Evolutionary conservation across 2,888 invertebrate species (phyloP).

Genomic region (Euzetes globulus): DNA sequence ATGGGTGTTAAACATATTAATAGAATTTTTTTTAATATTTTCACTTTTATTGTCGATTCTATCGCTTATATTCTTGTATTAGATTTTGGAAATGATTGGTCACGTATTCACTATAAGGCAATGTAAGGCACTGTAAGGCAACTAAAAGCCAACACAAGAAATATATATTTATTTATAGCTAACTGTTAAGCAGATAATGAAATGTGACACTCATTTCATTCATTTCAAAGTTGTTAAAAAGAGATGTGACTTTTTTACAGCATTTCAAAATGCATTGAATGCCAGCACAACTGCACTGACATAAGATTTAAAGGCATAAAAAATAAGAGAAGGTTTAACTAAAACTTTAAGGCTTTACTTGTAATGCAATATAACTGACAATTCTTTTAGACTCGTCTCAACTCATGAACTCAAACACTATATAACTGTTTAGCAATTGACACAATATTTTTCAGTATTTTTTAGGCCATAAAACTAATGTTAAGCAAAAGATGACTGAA

Average conservation of each 20-base stretch:
- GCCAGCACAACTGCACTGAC: background rate
- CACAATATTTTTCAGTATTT: background rate
- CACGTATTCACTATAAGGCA: background rate
- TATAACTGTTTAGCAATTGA: slow-evolving; percentile 4
- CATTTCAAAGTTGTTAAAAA: slow-evolving; percentile 1
- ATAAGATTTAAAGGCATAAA: background rate
- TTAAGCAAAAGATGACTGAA: background rate
- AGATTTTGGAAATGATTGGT: background rate
- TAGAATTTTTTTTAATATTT: too few relatives aligned
- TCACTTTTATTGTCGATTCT: too few relatives aligned
- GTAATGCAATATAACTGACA: background rate
- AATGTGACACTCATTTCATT: slow-evolving; percentile 9
- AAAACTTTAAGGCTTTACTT: slow-evolving; percentile 6
- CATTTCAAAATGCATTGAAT: background rate
- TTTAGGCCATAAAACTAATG: background rate
- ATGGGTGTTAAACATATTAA: too few relatives aligned
- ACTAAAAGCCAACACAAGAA: background rate
- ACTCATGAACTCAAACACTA: background rate
- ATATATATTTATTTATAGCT: slow-evolving; percentile 1
- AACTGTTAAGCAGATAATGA: slow-evolving; percentile 10
- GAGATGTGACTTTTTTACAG: background rate
- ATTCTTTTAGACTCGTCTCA: background rate
- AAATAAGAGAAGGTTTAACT: background rate
- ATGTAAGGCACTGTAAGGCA: too few relatives aligned
- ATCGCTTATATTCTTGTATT: background rate